phyloP scores from a whole-genome alignment of 2,113 vertebrate species.

The Himantopus leucocephalus region DNA sequence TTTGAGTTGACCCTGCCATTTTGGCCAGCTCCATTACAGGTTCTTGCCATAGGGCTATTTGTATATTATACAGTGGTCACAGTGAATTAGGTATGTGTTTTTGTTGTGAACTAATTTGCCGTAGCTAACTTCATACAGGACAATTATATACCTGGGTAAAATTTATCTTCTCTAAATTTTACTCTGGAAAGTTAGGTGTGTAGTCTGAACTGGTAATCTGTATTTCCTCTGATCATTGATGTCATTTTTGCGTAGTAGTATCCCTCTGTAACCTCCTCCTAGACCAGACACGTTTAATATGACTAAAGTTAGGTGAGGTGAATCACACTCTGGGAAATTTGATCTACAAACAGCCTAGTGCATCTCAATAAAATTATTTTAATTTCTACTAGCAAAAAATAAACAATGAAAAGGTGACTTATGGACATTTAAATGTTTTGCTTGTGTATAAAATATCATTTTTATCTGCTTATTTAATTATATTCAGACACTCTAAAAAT shows the following conservation, averaged over 20 bases:
- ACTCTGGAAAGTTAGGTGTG: background rate
- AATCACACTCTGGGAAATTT: background rate
- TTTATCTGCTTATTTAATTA: background rate
- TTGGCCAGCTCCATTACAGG: background rate
- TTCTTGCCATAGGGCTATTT: background rate
- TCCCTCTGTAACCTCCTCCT: background rate
- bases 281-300: background rate
- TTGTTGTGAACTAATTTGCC: background rate
- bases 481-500: background rate
- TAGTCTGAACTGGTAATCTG: background rate
- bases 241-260: background rate
- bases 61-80: background rate
- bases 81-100: background rate
- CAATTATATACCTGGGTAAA: background rate
- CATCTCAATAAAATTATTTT: background rate
- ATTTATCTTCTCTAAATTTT: background rate
- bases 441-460: background rate
- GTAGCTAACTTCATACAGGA: background rate
- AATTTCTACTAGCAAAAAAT: background rate
- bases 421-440: background rate
- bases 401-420: background rate
- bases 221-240: background rate
- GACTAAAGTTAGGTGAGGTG: background rate
- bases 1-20: background rate
- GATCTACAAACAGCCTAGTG: background rate